Evolutionary conservation across 2,113 vertebrate species (phyloP).

Genomic region (Thalassoma bifasciatum): DNA sequence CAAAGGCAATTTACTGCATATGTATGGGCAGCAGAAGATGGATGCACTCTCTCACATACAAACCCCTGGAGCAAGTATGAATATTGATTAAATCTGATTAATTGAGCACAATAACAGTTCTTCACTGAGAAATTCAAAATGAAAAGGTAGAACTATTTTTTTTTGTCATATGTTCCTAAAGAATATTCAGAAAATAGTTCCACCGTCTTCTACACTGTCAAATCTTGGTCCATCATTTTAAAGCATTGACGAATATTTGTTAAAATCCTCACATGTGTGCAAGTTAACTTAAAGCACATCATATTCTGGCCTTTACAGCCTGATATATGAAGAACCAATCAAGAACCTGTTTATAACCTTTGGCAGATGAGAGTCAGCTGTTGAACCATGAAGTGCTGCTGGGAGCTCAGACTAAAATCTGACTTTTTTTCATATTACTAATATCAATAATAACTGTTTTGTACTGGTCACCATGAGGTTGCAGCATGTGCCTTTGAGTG

Average conservation of each 20-base stretch:
- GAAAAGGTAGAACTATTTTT: not conserved
- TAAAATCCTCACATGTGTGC: not conserved
- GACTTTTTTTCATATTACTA: too few relatives aligned
- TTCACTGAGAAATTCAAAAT: not conserved
- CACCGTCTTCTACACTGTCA: not conserved
- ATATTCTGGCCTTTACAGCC: not conserved
- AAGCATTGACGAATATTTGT: not conserved
- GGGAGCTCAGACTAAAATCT: too few relatives aligned
- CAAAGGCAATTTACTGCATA: conserved; percentile 34
- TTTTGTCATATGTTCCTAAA: not conserved
- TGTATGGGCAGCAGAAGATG: conserved; percentile 41
- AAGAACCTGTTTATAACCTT: too few relatives aligned
- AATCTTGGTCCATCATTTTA: not conserved
- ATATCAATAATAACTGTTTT: too few relatives aligned
- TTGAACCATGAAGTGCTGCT: too few relatives aligned
- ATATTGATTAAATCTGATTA: not conserved
- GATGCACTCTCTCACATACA: conserved; percentile 68
- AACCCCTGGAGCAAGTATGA: conserved; percentile 46
- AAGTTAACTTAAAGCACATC: not conserved
- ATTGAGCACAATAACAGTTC: not conserved
- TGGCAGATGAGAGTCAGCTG: too few relatives aligned
- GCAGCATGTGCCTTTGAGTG: too few relatives aligned
- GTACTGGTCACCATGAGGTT: too few relatives aligned
- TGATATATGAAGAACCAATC: too few relatives aligned
- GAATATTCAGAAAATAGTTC: not conserved